These are phyloP conservation scores for Crossoptilon crossoptilon DNA, from an alignment of 2,797 vertebrate species.

Conservation along the genomic window DNA sequence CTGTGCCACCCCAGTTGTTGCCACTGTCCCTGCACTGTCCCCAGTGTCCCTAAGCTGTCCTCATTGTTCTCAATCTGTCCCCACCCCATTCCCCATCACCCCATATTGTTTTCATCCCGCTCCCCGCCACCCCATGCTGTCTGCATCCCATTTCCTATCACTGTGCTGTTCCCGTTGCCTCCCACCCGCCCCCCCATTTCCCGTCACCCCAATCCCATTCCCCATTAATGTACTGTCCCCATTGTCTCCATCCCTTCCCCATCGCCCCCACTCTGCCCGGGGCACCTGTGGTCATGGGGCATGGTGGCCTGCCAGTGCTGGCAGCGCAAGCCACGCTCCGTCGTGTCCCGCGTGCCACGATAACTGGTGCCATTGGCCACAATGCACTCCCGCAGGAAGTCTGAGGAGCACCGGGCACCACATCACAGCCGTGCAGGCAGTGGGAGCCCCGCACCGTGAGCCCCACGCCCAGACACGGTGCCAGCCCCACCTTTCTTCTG, in stretches of 20 bases:
- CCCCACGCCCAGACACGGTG: fast-evolving
- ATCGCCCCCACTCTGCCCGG: neutral
- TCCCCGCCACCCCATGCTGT: neutral
- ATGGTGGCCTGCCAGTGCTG: constrained; percentile 92
- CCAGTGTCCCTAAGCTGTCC: neutral
- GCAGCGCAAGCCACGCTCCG: constrained; percentile 85
- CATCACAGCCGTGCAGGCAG: neutral
- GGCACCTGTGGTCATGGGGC: constrained; percentile 93
- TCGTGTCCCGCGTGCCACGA: constrained; percentile 85
- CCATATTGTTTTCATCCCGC: neutral
- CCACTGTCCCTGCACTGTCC: neutral
- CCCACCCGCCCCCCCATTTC: no score
- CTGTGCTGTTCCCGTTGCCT: no score
- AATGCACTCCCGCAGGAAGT: constrained; percentile 91
- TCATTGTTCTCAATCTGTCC: neutral
- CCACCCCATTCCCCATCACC: neutral
- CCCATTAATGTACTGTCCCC: neutral
- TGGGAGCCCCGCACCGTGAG: fast-evolving
- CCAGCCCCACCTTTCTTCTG: constrained; percentile 91
- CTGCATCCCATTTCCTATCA: neutral
- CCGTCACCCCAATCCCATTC: no score
- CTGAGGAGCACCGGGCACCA: constrained; percentile 67
- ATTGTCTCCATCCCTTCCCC: neutral
- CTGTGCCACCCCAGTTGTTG: constrained; percentile 60
- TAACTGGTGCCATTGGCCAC: constrained; percentile 85